These are phyloP conservation scores for Puffinus mauretanicus DNA, from an alignment of 2,113 vertebrate species.

Conservation along the genomic window DNA sequence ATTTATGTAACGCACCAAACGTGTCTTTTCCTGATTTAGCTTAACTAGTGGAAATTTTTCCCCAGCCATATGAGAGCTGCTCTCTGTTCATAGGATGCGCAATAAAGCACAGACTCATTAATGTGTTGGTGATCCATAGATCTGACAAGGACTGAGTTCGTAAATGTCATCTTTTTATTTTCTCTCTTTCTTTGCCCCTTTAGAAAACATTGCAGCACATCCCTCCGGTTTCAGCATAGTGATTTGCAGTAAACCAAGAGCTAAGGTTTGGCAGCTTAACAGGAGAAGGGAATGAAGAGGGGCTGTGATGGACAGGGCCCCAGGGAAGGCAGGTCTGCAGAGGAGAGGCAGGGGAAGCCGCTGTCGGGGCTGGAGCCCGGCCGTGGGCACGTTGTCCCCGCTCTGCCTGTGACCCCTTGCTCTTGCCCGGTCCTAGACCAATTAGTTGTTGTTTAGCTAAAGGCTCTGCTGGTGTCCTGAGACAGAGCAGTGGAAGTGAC, in stretches of 20 bases:
- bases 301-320: background rate
- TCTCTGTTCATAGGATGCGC: background rate
- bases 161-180: conserved; percentile 34
- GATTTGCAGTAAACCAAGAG: background rate
- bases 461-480: background rate
- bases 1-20: conserved; percentile 63
- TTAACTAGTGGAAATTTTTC: conserved; percentile 46
- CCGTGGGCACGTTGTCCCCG: fast-evolving
- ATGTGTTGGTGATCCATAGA: conserved; percentile 37
- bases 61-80: conserved; percentile 25
- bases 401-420: background rate
- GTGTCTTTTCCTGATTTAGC: conserved; percentile 59
- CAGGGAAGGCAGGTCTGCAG: background rate
- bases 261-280: background rate
- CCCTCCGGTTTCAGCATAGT: background rate
- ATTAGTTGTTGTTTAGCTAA: fast-evolving
- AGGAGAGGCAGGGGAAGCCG: background rate
- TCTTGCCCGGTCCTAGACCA: background rate
- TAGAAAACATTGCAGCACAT: background rate
- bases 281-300: background rate
- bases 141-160: conserved; percentile 8
- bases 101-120: conserved; percentile 23
- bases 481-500: background rate
- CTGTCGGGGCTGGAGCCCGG: background rate
- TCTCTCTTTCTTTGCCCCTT: background rate